Percentiles rank a stretch among this genome's conserved stretches.
Conservation (phyloP, 2,113 vertebrate genomes). For the Mobula birostris region DNA sequence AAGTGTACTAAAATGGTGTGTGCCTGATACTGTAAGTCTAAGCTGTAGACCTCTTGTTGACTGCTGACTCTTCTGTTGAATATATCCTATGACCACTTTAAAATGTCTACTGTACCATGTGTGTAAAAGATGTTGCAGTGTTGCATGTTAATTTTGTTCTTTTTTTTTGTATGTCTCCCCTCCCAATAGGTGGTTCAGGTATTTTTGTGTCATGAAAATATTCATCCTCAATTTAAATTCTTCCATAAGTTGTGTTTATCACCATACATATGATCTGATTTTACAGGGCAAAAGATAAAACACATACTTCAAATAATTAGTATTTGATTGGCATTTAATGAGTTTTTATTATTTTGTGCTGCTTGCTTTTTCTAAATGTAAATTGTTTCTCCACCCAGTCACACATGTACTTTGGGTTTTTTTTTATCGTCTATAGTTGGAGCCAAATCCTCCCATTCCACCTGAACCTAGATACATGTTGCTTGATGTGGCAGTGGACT, state of each 20-base stretch:
- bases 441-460: not conserved
- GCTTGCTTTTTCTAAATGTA: not conserved
- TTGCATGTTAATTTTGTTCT: conserved; percentile 45
- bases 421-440: not conserved
- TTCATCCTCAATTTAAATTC: conserved; percentile 27
- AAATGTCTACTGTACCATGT: conserved; percentile 46
- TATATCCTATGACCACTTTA: conserved; percentile 42
- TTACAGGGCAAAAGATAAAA: not conserved
- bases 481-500: not conserved
- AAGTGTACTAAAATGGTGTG: not conserved
- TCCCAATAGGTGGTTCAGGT: conserved; percentile 54
- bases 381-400: not conserved
- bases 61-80: conserved; percentile 42
- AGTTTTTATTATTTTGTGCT: not conserved
- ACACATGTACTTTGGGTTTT: not conserved
- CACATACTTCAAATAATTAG: not conserved
- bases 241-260: conserved; percentile 3
- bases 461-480: not conserved
- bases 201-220: conserved; percentile 40
- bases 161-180: conserved; percentile 50
- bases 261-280: not conserved
- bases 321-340: not conserved
- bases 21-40: conserved; percentile 37
- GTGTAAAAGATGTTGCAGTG: conserved; percentile 42
- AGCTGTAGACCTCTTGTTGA: conserved; percentile 42